These are phyloP conservation scores for Hofmannophila pseudospretella DNA, from an alignment of 2,888 invertebrate species.

Conservation along the genomic window DNA sequence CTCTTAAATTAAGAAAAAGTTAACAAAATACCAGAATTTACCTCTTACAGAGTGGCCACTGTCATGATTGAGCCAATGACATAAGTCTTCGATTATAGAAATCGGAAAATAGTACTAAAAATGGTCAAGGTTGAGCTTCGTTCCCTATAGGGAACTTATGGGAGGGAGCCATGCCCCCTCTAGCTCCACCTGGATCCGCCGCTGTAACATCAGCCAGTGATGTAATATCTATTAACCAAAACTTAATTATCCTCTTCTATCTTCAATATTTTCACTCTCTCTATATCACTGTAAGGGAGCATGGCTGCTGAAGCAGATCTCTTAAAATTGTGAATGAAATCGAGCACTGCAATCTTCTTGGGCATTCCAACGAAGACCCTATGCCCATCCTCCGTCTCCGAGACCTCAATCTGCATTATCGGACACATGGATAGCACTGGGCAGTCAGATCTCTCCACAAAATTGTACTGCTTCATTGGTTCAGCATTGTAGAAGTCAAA, in stretches of 20 bases:
- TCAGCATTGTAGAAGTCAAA: constrained; percentile 42
- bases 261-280: constrained; percentile 21
- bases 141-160: too few relatives aligned
- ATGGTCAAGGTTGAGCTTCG: too few relatives aligned
- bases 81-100: too few relatives aligned
- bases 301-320: constrained; percentile 28
- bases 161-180: too few relatives aligned
- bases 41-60: too few relatives aligned
- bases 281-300: constrained; percentile 27
- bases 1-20: too few relatives aligned
- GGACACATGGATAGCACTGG: constrained; percentile 48
- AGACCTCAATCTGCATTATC: constrained; percentile 48
- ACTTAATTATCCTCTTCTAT: constrained; percentile 10
- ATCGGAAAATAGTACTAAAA: too few relatives aligned
- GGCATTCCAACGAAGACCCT: constrained; percentile 56
- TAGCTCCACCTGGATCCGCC: too few relatives aligned
- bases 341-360: constrained; percentile 49
- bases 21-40: too few relatives aligned
- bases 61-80: too few relatives aligned
- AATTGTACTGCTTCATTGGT: constrained; percentile 52
- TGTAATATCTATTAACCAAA: too few relatives aligned
- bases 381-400: constrained; percentile 48
- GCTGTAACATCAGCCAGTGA: too few relatives aligned
- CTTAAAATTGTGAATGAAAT: constrained; percentile 41
- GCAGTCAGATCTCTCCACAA: constrained; percentile 44